Percentiles rank a stretch among this genome's conserved stretches.
Conservation (phyloP, 2,797 vertebrate genomes). For the Etheostoma nigrum region DNA sequence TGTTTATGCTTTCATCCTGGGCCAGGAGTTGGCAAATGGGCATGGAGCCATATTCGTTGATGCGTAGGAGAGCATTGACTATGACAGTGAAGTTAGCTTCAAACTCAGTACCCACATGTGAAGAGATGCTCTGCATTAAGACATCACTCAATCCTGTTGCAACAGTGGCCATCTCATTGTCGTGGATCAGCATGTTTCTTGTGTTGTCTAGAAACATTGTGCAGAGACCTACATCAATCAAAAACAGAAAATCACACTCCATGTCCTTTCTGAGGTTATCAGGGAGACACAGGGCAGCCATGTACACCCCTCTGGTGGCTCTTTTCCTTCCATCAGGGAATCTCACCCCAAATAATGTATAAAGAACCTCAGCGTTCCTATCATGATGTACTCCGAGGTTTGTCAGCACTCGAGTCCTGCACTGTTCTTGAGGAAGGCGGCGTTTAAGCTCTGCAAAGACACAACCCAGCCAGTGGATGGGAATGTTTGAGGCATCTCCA, state of each 20-base stretch:
- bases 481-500: conserved; percentile 85
- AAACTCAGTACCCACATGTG: conserved; percentile 55
- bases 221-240: conserved; percentile 80
- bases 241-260: conserved; percentile 78
- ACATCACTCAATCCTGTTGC: conserved; percentile 81
- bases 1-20: conserved; percentile 73
- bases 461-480: conserved; percentile 83
- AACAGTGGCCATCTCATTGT: conserved; percentile 81
- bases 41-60: conserved; percentile 64
- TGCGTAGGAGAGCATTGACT: conserved; percentile 78
- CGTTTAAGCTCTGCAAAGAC: conserved; percentile 85
- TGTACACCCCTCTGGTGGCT: conserved; percentile 73
- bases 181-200: conserved; percentile 43
- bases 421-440: conserved; percentile 74
- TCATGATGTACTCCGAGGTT: conserved; percentile 74
- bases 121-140: conserved; percentile 78
- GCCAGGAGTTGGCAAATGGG: conserved; percentile 73
- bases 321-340: conserved; percentile 77
- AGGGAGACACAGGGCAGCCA: conserved; percentile 71
- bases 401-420: conserved; percentile 81
- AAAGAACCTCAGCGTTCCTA: conserved; percentile 77
- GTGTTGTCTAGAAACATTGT: conserved; percentile 31
- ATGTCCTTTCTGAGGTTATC: conserved; percentile 78
- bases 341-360: conserved; percentile 80
- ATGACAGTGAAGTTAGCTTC: conserved; percentile 70